phyloP scores from a whole-genome alignment of 2,888 invertebrate genomes.

The Drosophila formosana region DNA sequence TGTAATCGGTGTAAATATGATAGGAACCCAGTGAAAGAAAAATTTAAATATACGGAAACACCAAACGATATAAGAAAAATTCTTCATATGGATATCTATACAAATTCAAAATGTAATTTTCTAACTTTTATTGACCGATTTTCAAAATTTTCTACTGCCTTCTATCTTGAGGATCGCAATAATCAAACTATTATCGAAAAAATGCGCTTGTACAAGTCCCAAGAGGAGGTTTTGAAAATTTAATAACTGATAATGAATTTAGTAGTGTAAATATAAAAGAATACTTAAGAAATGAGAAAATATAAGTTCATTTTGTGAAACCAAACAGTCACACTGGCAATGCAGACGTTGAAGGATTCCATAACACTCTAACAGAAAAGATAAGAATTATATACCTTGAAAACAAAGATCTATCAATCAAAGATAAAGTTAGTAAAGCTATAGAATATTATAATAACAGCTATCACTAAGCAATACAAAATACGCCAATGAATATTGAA shows the following conservation, averaged over 20 bases:
- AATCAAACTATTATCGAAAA: slow-evolving; percentile 39
- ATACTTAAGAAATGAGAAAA: slow-evolving; percentile 35
- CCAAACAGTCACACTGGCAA: slow-evolving; percentile 48
- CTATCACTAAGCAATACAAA: slow-evolving; percentile 26
- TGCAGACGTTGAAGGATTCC: slow-evolving; percentile 44
- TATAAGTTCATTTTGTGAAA: slow-evolving; percentile 50
- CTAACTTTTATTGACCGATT: slow-evolving; percentile 42
- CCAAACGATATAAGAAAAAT: slow-evolving; percentile 24
- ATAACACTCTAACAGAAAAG: slow-evolving; percentile 36
- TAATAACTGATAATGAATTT: slow-evolving; percentile 52
- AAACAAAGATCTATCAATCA: slow-evolving; percentile 32
- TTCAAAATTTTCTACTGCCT: slow-evolving; percentile 49
- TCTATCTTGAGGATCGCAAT: slow-evolving; percentile 35
- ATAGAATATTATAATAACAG: slow-evolving; percentile 31
- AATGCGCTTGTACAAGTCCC: no score
- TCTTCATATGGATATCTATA: slow-evolving; percentile 24
- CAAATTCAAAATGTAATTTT: slow-evolving; percentile 35
- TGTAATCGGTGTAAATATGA: slow-evolving; percentile 37
- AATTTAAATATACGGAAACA: slow-evolving; percentile 38
- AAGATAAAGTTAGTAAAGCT: slow-evolving; percentile 31
- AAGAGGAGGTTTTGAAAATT: slow-evolving; percentile 37
- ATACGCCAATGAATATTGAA: slow-evolving; percentile 20
- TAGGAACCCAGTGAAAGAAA: slow-evolving; percentile 39
- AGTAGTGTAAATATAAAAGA: slow-evolving; percentile 38
- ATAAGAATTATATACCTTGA: slow-evolving; percentile 33